These are phyloP conservation scores for Acrocephalus kingi DNA, from an alignment of 2,113 vertebrate species.

Conservation along the genomic window DNA sequence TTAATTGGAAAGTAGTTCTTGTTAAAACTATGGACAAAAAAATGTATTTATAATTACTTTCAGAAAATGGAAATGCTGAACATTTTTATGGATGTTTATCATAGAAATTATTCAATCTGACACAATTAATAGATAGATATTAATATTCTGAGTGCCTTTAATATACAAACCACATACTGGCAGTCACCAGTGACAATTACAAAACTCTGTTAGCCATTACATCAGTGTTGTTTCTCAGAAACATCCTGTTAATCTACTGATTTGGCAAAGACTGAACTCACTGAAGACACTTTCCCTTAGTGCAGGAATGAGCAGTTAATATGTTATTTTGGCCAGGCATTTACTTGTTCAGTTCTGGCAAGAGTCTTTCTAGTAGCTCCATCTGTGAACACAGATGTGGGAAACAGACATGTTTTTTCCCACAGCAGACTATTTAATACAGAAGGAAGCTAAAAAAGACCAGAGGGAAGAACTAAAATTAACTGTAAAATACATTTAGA, in stretches of 20 bases:
- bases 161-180: not conserved
- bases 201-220: not conserved
- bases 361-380: constrained; percentile 29
- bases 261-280: constrained; percentile 2
- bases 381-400: constrained; percentile 61
- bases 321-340: constrained; percentile 1
- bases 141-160: not conserved
- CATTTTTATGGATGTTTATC: not conserved
- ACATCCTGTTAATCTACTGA: constrained; percentile 1
- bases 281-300: not conserved
- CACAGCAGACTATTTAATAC: not conserved
- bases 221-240: not conserved
- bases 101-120: not conserved
- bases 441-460: constrained; percentile 2
- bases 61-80: not conserved
- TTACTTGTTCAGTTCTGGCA: constrained; percentile 19
- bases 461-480: constrained; percentile 31
- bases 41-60: not conserved
- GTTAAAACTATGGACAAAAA: not conserved
- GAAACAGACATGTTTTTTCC: not conserved
- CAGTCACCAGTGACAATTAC: not conserved
- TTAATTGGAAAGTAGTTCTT: not conserved
- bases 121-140: not conserved
- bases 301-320: not conserved
- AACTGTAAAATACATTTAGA: constrained; percentile 3